Evolutionary conservation across 1,140 invertebrate species (phyloP), one percentile per base, ranked within the genome.

Genomic region (Tetragonula clypearis): DNA sequence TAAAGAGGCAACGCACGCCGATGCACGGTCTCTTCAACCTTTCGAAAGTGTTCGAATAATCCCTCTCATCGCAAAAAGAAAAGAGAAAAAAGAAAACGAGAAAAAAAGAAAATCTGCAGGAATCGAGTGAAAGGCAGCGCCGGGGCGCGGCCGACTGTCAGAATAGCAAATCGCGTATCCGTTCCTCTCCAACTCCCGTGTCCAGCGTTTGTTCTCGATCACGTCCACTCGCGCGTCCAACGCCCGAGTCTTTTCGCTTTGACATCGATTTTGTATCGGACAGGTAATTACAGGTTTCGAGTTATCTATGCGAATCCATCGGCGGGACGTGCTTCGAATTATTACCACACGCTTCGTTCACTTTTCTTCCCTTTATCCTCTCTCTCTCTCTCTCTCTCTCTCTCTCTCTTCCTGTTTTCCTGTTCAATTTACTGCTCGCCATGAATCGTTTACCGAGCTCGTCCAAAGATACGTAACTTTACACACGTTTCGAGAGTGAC

Each of bases 241-340:
- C 73, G 30, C 55, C 69, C 71, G 62, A 79, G 87, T 87, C 88
- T 80, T 89, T 87, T 79, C 82, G 77, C 88, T 88, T 88, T 90
- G 90, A 91, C 89, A 91, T 91, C 90, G 90, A 92, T 90, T 92
- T 92, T 92, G 88, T 84, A 87, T 89, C 83, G 86, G 90, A 91
- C 91, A 90, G 89, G 87, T 92, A 91, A 93, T 93, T 92, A 92
- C 91, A 81, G 79, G 76, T 89, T 86, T 86, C 72, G 80, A 84
- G 85, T 90, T 90, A 90, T 90, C 79, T 87, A 87, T 85, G 88
- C 82, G 86, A 85, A 86, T 86, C 87, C 80, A 87, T 82, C 56
- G 56, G 41, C 71, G 49, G 35, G 30, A 88, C 90, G 88, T 91
- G 90, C 71, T 69, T 17, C 74, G 89, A 92, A 91, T 92, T 85